Evolutionary conservation across 2,888 invertebrate species (phyloP).

Genomic region (Epirrhoe alternata): DNA sequence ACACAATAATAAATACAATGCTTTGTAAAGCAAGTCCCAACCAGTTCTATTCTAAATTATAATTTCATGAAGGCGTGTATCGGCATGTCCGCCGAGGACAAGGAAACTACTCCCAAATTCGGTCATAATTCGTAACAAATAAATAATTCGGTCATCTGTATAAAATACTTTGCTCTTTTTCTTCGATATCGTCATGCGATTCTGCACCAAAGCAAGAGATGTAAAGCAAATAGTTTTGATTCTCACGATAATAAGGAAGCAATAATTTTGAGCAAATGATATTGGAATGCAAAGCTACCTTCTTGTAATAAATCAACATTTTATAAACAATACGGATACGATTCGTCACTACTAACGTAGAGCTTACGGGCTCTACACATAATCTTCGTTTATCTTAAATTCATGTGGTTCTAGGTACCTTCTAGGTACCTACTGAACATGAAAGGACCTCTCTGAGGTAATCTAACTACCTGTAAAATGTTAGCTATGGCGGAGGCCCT

Average conservation of each 20-base stretch:
- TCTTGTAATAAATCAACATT: neutral
- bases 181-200: neutral
- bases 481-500: too few species aligned
- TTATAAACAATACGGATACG: neutral
- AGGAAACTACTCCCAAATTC: neutral
- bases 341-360: neutral
- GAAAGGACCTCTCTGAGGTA: too few species aligned
- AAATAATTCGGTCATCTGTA: neutral
- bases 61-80: slow-evolving; percentile 12
- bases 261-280: slow-evolving; percentile 4
- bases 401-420: neutral
- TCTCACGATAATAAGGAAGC: slow-evolving; percentile 21
- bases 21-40: neutral
- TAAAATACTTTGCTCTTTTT: slow-evolving; percentile 9
- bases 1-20: too few species aligned
- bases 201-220: neutral
- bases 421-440: neutral
- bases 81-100: slow-evolving; percentile 20
- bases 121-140: slow-evolving; percentile 17
- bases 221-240: slow-evolving; percentile 4
- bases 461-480: too few species aligned
- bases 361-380: neutral
- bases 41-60: slow-evolving; percentile 24
- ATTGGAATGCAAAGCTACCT: neutral
- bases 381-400: neutral